phyloP scores from a whole-genome alignment of 2,113 vertebrate species.

The Rhinolophus sinicus region DNA sequence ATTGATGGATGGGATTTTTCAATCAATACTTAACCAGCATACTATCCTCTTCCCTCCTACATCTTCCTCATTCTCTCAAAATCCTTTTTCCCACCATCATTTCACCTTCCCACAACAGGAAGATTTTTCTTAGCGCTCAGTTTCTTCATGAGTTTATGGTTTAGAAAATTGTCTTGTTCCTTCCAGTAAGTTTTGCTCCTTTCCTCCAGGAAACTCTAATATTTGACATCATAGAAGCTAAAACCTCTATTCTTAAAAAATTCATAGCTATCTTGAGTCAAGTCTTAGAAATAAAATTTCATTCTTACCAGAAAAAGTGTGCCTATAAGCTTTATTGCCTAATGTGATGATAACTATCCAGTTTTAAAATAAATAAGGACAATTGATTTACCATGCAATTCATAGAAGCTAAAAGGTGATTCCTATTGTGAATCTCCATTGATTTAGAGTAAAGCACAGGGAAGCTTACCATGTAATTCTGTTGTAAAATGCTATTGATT shows the following conservation, averaged over 20 bases:
- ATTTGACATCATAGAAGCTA: neutral
- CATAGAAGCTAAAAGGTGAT: conserved; percentile 68
- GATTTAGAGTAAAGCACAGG: conserved; percentile 64
- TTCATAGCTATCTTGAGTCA: neutral
- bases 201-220: neutral
- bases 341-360: neutral
- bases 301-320: neutral
- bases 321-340: neutral
- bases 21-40: neutral
- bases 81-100: neutral
- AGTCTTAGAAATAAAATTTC: neutral
- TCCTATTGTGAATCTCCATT: conserved; percentile 65
- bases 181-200: neutral
- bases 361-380: conserved; percentile 46
- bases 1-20: neutral
- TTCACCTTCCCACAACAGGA: neutral
- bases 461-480: conserved; percentile 69
- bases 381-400: conserved; percentile 67
- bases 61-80: neutral
- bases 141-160: neutral
- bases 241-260: conserved; percentile 9
- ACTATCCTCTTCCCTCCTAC: neutral
- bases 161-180: neutral
- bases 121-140: neutral
- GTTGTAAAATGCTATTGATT: conserved; percentile 80